Conservation (phyloP, 2,113 vertebrate species). For the Chrysemys picta region DNA sequence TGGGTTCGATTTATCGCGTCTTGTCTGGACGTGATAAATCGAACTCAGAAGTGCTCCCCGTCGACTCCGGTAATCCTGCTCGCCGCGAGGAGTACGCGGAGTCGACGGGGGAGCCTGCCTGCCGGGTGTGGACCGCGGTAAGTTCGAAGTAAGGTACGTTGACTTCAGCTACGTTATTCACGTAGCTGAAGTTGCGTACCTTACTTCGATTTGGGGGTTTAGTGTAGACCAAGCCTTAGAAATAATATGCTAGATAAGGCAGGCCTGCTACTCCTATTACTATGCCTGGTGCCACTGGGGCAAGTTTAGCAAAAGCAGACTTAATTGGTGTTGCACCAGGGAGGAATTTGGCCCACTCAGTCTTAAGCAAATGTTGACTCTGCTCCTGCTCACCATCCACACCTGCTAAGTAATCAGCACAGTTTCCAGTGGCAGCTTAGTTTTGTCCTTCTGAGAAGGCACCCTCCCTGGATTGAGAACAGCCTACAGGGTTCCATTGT, state of each 20-base stretch:
- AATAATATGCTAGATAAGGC: neutral
- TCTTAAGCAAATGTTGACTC: neutral
- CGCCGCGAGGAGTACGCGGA: too few species aligned
- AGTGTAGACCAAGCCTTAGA: too few species aligned
- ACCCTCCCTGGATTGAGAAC: neutral
- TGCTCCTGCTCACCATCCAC: neutral
- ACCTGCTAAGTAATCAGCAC: neutral
- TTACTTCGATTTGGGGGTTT: too few species aligned
- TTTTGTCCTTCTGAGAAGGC: neutral
- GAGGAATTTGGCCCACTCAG: neutral
- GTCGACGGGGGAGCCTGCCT: too few species aligned
- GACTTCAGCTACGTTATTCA: too few species aligned
- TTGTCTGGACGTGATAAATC: too few species aligned
- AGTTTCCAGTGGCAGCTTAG: neutral
- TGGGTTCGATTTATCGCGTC: too few species aligned
- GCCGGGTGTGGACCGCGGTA: too few species aligned
- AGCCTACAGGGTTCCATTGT: accelerated
- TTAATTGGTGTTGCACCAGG: accelerated
- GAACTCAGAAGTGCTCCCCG: too few species aligned
- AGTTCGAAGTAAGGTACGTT: too few species aligned
- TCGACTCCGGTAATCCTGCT: too few species aligned
- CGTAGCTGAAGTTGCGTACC: too few species aligned
- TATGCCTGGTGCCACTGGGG: neutral
- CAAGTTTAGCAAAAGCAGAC: neutral
- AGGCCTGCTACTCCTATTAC: neutral